These are phyloP conservation scores for Octomys mimax DNA, from an alignment of 2,797 vertebrate species.

Conservation along the genomic window DNA sequence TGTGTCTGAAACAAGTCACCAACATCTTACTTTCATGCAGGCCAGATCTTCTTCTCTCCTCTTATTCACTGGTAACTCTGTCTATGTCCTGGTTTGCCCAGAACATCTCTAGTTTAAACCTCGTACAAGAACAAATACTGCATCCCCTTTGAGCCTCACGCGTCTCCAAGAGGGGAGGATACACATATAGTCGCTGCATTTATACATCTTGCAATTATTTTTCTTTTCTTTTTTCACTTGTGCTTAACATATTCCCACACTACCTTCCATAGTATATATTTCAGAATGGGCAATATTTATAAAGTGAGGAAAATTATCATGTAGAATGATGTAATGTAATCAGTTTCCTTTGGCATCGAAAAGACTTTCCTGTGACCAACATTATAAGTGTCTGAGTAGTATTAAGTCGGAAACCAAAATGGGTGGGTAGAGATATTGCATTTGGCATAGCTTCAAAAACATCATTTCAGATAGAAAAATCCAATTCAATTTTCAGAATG, in stretches of 20 bases:
- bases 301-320: constrained; percentile 65
- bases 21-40: not conserved
- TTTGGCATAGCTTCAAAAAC: constrained; percentile 79
- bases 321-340: constrained; percentile 72
- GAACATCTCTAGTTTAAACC: not conserved
- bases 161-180: not conserved
- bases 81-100: not conserved
- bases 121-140: not conserved
- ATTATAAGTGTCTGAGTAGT: constrained; percentile 71
- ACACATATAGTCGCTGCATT: not conserved
- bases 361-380: constrained; percentile 69
- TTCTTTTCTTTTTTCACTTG: not conserved
- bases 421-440: constrained; percentile 67
- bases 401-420: constrained; percentile 73
- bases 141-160: not conserved
- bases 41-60: not conserved
- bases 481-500: constrained; percentile 82
- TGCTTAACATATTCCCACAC: constrained; percentile 2
- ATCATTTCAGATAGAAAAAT: constrained; percentile 80
- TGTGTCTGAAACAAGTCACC: constrained; percentile 10
- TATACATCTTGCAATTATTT: not conserved
- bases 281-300: constrained; percentile 44
- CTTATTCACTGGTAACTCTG: not conserved
- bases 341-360: constrained; percentile 54
- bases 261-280: not conserved